These are phyloP conservation scores for Sebastes cheni DNA, from an alignment of 2,797 vertebrate species.

Conservation along the genomic window DNA sequence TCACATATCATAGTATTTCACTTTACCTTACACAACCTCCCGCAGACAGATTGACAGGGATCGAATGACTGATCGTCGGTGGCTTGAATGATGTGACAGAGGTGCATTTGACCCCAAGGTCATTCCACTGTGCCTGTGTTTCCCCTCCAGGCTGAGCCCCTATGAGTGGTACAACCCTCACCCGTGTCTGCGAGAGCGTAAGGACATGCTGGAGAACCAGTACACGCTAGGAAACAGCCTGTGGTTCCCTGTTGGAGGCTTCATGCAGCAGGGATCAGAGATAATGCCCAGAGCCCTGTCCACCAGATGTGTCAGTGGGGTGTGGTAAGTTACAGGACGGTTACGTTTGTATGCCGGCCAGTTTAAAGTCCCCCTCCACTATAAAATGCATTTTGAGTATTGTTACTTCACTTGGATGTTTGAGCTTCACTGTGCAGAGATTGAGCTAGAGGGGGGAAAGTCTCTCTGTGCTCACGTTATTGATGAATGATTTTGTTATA, in stretches of 20 bases:
- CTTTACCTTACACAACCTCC: conserved; percentile 28
- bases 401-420: conserved; percentile 1
- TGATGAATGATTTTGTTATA: neutral
- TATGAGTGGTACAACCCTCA: conserved; percentile 97
- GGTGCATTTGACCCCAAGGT: conserved; percentile 40
- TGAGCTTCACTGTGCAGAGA: conserved; percentile 13
- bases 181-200: conserved; percentile 88
- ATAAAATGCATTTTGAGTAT: neutral
- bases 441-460: neutral
- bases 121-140: conserved; percentile 10
- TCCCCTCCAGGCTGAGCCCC: conserved; percentile 87
- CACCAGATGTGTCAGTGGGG: conserved; percentile 94
- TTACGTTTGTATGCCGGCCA: neutral
- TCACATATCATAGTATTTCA: conserved; percentile 37
- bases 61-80: conserved; percentile 38
- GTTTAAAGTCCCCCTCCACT: neutral
- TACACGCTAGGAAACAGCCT: conserved; percentile 96
- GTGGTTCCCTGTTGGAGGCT: conserved; percentile 96
- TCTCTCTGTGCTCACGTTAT: neutral
- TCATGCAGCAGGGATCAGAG: conserved; percentile 97
- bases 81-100: conserved; percentile 31
- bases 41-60: conserved; percentile 43
- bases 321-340: conserved; percentile 86
- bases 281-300: conserved; percentile 95
- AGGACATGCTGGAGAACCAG: conserved; percentile 93